Base-by-base conservation (phyloP, 2,113 vertebrate species). In the Myiopsitta monachus region DNA sequence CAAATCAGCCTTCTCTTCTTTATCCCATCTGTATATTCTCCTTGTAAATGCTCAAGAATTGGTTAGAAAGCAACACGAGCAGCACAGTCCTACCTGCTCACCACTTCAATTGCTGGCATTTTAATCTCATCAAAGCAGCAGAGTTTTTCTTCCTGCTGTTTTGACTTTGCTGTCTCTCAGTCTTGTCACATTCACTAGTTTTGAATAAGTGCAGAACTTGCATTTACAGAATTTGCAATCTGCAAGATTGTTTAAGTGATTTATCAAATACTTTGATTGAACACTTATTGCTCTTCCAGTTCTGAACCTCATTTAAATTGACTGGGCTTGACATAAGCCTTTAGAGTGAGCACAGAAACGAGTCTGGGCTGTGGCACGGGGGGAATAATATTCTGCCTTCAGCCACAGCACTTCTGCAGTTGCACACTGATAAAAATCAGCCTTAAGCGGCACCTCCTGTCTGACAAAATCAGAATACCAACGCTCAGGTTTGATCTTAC, bases 1-100 rank as follows among this genome's bases (percentile, higher is more conserved):
- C 96, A 96, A 97, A 97, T 97, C 96, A 96, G 83, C 83, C 95
- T 95, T 96, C 96, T 94, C 95, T 96, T 97, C 96, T 97, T 96
- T 96, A 97, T 96, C 92, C 95, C 96, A 94, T 93, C 96, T 97
- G 95, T 91, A 24, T 73, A 93, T 91, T 94, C 94, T 95, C 85
- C 81, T 39, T 26, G 55, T 49, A 83, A 91, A 91, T 16, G 88
- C 90, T 74, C 55, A 11, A 94, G 93, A 51, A 46, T 31, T 46
- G 83, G 57, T 44, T 87, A 17, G 30, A 94, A 84, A 92, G 94
- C 94, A 44, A 18, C 75, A 68, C 0, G 3, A 87, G 93, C 91
- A 89, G 91, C 90, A 46, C 11, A 93, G 96, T 76, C 87, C 92
- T 96, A 97, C 97, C 96, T 97, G 95, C 88, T 80, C 55, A 49